Conservation (phyloP, 2,888 invertebrate genomes). For the Mythimna albipuncta region DNA sequence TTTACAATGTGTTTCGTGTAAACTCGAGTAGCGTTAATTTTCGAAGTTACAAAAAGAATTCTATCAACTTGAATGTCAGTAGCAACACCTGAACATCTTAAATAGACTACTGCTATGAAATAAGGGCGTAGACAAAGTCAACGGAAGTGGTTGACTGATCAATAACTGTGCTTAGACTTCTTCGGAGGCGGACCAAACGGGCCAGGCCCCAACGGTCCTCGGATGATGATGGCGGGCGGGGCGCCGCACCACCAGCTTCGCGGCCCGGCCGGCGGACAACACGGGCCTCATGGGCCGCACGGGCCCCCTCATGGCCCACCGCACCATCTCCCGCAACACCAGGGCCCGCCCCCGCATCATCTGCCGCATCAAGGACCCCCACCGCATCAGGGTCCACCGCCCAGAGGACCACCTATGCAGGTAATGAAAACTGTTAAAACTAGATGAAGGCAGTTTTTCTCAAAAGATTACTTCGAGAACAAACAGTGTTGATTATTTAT, state of each 20-base stretch:
- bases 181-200: conserved; percentile 88
- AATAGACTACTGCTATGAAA: not conserved
- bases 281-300: conserved; percentile 86
- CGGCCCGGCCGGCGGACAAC: conserved; percentile 66
- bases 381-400: conserved; percentile 89
- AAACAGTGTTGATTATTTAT: no score
- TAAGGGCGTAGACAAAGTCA: not conserved
- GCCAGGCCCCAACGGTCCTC: conserved; percentile 87
- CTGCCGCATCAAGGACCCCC: conserved; percentile 89
- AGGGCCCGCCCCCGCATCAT: conserved; percentile 85
- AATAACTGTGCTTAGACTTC: conserved; percentile 77
- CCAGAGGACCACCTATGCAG: conserved; percentile 92
- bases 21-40: conserved; percentile 12
- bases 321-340: conserved; percentile 86
- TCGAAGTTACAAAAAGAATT: not conserved
- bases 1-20: not conserved
- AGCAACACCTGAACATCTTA: not conserved
- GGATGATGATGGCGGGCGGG: conserved; percentile 75
- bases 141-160: conserved; percentile 10
- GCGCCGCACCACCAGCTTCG: conserved; percentile 64
- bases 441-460: no score
- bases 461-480: no score
- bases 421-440: conserved; percentile 60
- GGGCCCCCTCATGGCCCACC: conserved; percentile 82
- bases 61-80: not conserved